Evolutionary conservation across 2,888 invertebrate species (phyloP).

Genomic region (Troides aeacus): DNA sequence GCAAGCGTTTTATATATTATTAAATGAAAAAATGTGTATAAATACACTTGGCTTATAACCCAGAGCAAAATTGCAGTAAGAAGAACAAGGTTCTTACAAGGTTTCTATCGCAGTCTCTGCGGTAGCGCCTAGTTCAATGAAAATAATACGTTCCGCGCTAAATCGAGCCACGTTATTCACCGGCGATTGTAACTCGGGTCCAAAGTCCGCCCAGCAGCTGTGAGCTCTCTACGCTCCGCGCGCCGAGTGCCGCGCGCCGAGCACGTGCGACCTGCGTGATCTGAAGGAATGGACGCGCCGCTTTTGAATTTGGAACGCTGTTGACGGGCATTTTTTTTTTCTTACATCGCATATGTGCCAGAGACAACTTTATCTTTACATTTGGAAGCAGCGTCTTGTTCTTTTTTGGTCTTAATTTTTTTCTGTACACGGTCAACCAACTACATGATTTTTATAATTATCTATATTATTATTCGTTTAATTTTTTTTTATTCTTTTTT

Average conservation of each 20-base stretch:
- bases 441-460: too few relatives aligned
- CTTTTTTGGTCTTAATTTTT: not conserved
- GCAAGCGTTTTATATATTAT: too few relatives aligned
- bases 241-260: constrained; percentile 52
- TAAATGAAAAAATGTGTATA: too few relatives aligned
- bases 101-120: not conserved
- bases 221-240: constrained; percentile 57
- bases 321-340: constrained; percentile 11
- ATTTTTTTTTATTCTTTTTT: too few relatives aligned
- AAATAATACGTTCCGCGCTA: constrained; percentile 34
- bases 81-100: not conserved
- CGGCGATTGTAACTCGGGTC: constrained; percentile 69
- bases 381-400: not conserved
- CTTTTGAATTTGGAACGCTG: constrained; percentile 36
- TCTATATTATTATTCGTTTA: too few relatives aligned
- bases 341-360: not conserved
- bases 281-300: constrained; percentile 25
- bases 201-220: constrained; percentile 75
- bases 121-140: constrained; percentile 26
- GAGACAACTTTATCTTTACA: not conserved
- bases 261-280: constrained; percentile 67
- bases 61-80: not conserved
- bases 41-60: too few relatives aligned
- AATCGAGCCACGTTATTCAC: constrained; percentile 50
- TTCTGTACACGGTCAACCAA: not conserved